Conservation (phyloP, 2,113 vertebrate species). For the Rhinoptilus africanus region DNA sequence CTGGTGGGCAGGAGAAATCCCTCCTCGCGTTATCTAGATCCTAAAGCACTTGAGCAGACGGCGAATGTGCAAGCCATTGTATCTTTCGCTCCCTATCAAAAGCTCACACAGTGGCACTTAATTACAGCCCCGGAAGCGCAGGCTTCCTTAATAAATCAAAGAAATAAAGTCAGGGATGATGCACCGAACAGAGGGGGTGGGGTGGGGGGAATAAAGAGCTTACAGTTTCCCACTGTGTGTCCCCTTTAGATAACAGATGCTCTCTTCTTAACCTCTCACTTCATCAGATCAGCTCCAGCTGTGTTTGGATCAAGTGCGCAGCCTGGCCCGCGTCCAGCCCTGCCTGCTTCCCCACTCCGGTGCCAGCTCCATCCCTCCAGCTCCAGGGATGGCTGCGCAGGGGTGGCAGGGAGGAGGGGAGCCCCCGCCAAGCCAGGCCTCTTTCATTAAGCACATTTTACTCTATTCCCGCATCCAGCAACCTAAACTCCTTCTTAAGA, state of each 20-base stretch:
- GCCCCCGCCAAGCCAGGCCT: neutral
- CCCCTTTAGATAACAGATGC: slow-evolving; percentile 75
- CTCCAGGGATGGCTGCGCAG: neutral
- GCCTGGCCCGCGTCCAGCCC: slow-evolving; percentile 52
- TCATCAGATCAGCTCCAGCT: slow-evolving; percentile 79
- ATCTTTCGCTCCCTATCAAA: slow-evolving; percentile 40
- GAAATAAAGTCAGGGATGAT: slow-evolving; percentile 56
- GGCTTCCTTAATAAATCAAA: slow-evolving; percentile 61
- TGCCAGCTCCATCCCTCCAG: slow-evolving; percentile 66
- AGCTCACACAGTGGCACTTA: slow-evolving; percentile 55
- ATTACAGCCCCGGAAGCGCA: slow-evolving; percentile 53
- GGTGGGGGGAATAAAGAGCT: slow-evolving; percentile 54
- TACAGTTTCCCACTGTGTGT: slow-evolving; percentile 51
- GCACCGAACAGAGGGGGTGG: slow-evolving; percentile 2
- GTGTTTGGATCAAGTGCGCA: slow-evolving; percentile 77
- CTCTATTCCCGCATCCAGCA: neutral
- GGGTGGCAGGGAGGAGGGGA: neutral
- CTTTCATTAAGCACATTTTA: neutral
- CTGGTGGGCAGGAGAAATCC: neutral
- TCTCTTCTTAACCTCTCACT: slow-evolving; percentile 77
- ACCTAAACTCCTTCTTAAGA: neutral
- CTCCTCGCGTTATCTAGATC: neutral
- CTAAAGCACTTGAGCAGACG: slow-evolving; percentile 38
- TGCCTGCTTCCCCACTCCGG: slow-evolving; percentile 47
- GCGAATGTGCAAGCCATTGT: neutral